These are phyloP conservation scores for Pentamera pediparva DNA, from an alignment of 53 echinoderm and acorn worm species.

Conservation along the genomic window DNA sequence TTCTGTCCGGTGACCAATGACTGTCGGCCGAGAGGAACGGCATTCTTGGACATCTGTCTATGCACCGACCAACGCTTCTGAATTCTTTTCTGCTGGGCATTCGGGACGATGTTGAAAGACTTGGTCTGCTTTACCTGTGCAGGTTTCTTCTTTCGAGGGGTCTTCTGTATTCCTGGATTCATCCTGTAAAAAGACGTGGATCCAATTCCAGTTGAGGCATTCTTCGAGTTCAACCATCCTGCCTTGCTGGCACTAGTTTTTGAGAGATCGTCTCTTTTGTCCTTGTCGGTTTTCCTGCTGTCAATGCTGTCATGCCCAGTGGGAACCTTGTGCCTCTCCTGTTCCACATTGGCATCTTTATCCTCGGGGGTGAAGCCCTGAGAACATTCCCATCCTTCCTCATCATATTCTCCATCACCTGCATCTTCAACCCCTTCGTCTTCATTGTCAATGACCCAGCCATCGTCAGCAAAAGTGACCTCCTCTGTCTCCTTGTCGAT, in stretches of 20 bases:
- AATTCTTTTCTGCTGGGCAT: too few species aligned
- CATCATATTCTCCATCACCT: neutral
- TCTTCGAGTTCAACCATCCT: too few species aligned
- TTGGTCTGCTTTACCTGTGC: too few species aligned
- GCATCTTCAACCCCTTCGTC: neutral
- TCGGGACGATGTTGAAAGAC: too few species aligned
- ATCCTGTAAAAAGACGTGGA: too few species aligned
- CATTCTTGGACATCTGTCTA: neutral
- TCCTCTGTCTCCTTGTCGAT: neutral
- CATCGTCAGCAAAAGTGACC: neutral
- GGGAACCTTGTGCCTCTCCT: neutral
- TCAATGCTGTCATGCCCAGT: neutral
- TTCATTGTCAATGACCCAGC: neutral
- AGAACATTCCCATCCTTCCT: neutral
- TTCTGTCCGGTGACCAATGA: conserved; percentile 10
- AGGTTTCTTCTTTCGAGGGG: too few species aligned
- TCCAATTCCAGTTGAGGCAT: too few species aligned
- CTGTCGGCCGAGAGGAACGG: conserved; percentile 1
- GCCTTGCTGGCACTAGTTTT: neutral
- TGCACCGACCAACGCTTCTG: neutral
- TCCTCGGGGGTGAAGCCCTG: neutral
- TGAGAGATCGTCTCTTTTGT: neutral
- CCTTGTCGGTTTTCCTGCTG: neutral
- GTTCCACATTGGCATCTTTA: neutral
- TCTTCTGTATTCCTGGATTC: too few species aligned